Evolutionary conservation across 2,888 invertebrate species (phyloP), one percentile per base, ranked within the genome.

Genomic region (Noctua pronuba): DNA sequence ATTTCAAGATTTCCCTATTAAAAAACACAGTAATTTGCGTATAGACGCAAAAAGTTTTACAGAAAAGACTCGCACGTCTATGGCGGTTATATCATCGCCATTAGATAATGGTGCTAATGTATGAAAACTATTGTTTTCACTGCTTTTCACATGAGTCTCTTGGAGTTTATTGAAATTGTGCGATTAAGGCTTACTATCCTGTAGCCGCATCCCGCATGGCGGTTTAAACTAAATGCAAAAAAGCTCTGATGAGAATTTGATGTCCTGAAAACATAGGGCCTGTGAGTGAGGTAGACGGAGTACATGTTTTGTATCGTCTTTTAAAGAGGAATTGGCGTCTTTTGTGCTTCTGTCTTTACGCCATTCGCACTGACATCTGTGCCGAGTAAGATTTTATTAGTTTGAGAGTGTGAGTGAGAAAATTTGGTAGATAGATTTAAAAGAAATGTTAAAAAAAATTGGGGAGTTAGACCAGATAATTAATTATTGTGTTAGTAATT

Each of bases 351-450:
- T 73, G 80, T 84, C 28, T 67, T 31, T 67, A 80, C 66, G 64
- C 44, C 64, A 64, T 74, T 49, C 35, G 11, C 38, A 38, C n/a
- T 49, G 65, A 24, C n/a, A 10, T 38, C 7, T 41, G 16, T 49
- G 31, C 31, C 35, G 24, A 69, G 6, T 58, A 11, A 72, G 21
- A 52, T n/a, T 68, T 68, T 73, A 60, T 46, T 62, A 31, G 69
- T 83, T 77, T 82, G 71, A 75, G 81, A 81, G 85, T 82, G 83
- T 72, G 83, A 85, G 78, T 87, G 80, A 72, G 0, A 38, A 58
- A 3, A 74, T 72, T 75, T 82, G 31, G 83, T 82, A 82, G 74
- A 65, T 82, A 82, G 74, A 83, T 46, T 60, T 52, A 35, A 68
- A 44, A 41, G 16, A 72, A 38, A 38, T 46, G 28, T 1, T 49